These are phyloP conservation scores for Panulirus ornatus DNA, from an alignment of 1,140 invertebrate species.

Conservation along the genomic window DNA sequence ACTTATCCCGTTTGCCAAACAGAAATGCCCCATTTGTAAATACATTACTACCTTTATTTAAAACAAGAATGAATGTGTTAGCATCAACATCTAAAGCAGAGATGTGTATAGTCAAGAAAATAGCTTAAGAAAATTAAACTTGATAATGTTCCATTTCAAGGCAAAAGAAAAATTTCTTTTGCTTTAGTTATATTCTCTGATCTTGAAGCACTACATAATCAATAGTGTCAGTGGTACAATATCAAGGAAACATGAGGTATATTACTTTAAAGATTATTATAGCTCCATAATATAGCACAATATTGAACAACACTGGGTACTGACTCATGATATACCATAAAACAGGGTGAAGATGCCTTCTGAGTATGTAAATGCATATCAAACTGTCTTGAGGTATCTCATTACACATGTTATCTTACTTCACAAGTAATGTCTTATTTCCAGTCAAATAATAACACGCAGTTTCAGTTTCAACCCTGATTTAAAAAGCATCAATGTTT, in stretches of 20 bases:
- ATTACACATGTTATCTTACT: no score
- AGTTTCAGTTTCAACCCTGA: no score
- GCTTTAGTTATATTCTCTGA: background rate
- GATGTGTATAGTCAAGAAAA: constrained; percentile 40
- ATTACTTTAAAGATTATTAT: constrained; percentile 14
- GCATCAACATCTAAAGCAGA: constrained; percentile 68
- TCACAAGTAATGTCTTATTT: no score
- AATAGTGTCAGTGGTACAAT: constrained; percentile 1
- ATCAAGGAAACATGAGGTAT: constrained; percentile 5
- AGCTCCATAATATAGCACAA: constrained; percentile 41
- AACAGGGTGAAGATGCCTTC: background rate
- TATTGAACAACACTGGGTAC: constrained; percentile 33
- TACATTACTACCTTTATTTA: constrained; percentile 19
- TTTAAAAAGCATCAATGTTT: no score
- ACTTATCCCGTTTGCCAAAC: background rate
- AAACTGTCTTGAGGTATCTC: no score
- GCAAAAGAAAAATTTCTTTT: constrained; percentile 15
- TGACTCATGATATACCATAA: background rate
- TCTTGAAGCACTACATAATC: constrained; percentile 23
- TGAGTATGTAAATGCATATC: background rate
- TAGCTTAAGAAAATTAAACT: background rate
- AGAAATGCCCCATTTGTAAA: constrained; percentile 62
- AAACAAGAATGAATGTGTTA: constrained; percentile 49
- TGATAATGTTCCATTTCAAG: constrained; percentile 18
- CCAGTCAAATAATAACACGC: no score